Conservation (phyloP, 1,140 invertebrate species). For the Hydropsyche tenuis region DNA sequence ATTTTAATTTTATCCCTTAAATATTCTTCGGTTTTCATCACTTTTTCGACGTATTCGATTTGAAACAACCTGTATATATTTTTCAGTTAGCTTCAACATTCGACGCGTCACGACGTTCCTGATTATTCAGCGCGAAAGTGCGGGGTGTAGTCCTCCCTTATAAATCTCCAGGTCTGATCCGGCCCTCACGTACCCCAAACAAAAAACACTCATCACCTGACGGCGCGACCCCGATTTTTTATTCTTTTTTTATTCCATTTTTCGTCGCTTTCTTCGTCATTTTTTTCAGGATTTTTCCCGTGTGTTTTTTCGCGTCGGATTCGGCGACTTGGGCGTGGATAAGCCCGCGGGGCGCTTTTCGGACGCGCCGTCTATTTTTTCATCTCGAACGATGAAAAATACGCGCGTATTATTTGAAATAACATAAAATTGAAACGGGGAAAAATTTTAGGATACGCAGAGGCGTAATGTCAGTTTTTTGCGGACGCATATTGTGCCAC, state of each 20-base stretch:
- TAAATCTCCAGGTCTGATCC: conserved; percentile 42
- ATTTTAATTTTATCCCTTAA: no score
- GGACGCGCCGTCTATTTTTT: conserved; percentile 2
- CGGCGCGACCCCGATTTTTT: conserved; percentile 18
- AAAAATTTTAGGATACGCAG: no score
- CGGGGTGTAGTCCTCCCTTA: conserved; percentile 1
- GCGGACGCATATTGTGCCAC: no score
- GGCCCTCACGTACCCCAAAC: conserved; percentile 47
- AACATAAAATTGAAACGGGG: no score
- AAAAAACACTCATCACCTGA: conserved; percentile 48
- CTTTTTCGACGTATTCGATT: no score
- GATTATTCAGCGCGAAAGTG: conserved; percentile 25
- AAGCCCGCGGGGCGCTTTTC: conserved; percentile 10
- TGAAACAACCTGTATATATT: no score
- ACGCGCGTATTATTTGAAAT: no score
- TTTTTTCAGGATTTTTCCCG: not conserved
- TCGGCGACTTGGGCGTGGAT: conserved; percentile 12
- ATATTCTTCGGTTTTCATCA: no score
- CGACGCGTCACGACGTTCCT: not conserved
- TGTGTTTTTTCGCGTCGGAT: conserved; percentile 5
- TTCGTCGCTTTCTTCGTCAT: conserved; percentile 1
- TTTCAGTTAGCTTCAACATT: not conserved
- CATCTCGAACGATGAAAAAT: not conserved
- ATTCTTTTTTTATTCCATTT: conserved; percentile 35
- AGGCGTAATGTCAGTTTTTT: no score